Evolutionary conservation across 2,113 vertebrate genomes (phyloP), one percentile per base, ranked within the genome.

Genomic region (Emydocephalus ijimae): DNA sequence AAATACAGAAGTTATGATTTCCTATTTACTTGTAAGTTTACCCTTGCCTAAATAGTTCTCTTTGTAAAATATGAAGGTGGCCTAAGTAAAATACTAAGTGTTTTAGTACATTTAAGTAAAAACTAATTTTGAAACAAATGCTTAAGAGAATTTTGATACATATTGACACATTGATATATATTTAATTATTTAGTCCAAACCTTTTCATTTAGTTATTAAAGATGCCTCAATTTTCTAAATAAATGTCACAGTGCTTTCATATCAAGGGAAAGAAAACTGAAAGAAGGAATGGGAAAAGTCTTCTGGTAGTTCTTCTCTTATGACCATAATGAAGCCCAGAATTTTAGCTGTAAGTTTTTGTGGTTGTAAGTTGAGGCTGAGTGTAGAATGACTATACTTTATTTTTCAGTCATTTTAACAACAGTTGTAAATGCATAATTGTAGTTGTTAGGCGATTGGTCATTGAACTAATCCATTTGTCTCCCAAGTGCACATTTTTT

Each of bases 1-100:
- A 97, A 97, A 96, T 96, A 64, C 26, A 86, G 89, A 97, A 96
- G 94, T 97, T 97, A 95, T 94, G 95, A 96, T 95, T 97, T 97
- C 95, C 95, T 97, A 94, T 93, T 96, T 95, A 95, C 96, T 97
- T 97, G 96, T 93, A 96, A 93, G 87, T 96, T 96, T 89, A 87
- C 55, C 94, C 88, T 96, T 95, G 61, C 91, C 56, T 26, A 93
- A 96, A 89, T 93, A n/a, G 92, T 96, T 94, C 87, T 96, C 94
- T 93, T 95, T 89, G 93, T 90, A 61, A 45, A 23, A 85, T 96
- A 56, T 89, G 91, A 87, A 43, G 14, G 88, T 26, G 69, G 93
- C 95, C 94, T 94, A 95, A 95, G 93, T 92, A 95, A 96, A 95
- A 29, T 95, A 94, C 52, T 95, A 95, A 95, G 0, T 45, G 92